Evolutionary conservation across 2,113 vertebrate species (phyloP).

Genomic region (Odocoileus virginianus): DNA sequence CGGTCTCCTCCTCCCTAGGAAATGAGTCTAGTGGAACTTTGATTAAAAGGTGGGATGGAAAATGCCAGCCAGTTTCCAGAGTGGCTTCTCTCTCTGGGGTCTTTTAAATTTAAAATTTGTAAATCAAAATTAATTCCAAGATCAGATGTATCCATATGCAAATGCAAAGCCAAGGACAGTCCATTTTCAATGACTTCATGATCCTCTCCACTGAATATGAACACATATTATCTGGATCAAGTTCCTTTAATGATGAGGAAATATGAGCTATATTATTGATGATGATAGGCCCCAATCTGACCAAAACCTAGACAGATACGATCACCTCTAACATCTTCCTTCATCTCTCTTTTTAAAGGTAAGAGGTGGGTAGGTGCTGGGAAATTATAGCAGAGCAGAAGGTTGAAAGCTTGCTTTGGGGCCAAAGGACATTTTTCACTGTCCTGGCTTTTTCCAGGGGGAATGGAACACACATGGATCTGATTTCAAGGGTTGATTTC

Average conservation of each 20-base stretch:
- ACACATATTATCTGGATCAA: not conserved
- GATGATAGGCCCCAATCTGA: not conserved
- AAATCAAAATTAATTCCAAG: conserved; percentile 10
- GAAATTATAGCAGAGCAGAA: not conserved
- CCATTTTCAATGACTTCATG: not conserved
- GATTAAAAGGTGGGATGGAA: not conserved
- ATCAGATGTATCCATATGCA: not conserved
- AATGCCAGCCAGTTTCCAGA: not conserved
- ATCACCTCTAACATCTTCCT: not conserved
- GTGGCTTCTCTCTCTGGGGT: not conserved
- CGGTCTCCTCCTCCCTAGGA: not conserved
- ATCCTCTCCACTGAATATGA: not conserved
- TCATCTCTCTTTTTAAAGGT: not conserved
- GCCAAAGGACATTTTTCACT: not conserved
- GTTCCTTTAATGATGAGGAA: not conserved
- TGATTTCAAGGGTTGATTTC: conserved; percentile 1
- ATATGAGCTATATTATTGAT: not conserved
- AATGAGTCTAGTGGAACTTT: not conserved
- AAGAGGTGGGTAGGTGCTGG: not conserved
- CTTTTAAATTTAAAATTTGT: not conserved
- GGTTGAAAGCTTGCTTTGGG: not conserved
- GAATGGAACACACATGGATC: not conserved
- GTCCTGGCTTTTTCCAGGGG: not conserved
- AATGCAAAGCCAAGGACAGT: not conserved
- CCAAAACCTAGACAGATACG: not conserved